Evolutionary conservation across 1,140 invertebrate species (phyloP), one percentile per base, ranked within the genome.

Genomic region (Procambarus virginalis): DNA sequence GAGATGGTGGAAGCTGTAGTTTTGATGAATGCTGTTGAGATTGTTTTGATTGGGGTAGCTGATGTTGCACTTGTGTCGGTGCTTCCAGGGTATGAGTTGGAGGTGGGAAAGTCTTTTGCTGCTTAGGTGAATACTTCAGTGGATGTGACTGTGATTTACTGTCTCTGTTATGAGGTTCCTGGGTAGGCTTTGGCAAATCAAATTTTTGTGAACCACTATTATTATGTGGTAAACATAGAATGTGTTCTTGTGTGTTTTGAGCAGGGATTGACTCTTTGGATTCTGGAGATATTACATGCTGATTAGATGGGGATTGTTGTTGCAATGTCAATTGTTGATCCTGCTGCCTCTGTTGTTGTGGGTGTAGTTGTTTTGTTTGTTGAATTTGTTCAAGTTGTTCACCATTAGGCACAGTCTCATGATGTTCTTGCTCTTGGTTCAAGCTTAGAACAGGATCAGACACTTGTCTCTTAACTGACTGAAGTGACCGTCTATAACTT

Each of bases 381-480:
- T 81, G 51, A 12, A 14, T 14, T 81, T 51, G 79, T 64, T 70
- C n/a, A 6, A 34, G 68, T 89, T 73, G 68, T 89, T 86, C 17
- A 48, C 48, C 12, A 17, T 17, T 64, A 68, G 45, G 51, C 80
- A 49, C 34, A n/a, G 49, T 46, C 70, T 79, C 20, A 46, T 89
- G 3, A 45, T 81, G 80, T 81, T 55, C 3, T 9, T 81, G 51
- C n/a, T 84, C n/a, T 46, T 82, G 68, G 4, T n/a, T 34, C 10
- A 34, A 22, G 5, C n/a, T 73, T 73, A 4, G 5, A 34, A 22
- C 20, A 73, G 68, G 20, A 22, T 34, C 5, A 34, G 68, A 73
- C 20, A 34, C 10, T 34, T 34, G 68, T 73, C 22, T 73, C 68
- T 73, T n/a, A 8, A 34, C 5, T 73, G 68, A 34, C 8, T 73